A percentile compares a stretch with the other conserved stretches of the same genome.
These are phyloP conservation scores for Microchirus variegatus DNA, from an alignment of 2,797 vertebrate species.

Conservation along the genomic window DNA sequence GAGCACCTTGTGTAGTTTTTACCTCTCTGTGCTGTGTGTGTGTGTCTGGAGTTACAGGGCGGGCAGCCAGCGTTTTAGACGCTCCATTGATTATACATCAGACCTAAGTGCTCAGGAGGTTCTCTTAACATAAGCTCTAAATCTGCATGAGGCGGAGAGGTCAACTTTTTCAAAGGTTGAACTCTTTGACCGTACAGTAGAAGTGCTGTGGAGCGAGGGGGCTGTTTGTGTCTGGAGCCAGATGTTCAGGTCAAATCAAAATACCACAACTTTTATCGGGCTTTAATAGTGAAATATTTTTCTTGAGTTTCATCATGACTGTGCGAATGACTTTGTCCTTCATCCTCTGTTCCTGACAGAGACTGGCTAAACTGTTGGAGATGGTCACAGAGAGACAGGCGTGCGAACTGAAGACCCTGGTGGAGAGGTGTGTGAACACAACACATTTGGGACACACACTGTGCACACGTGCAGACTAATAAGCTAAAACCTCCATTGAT, in stretches of 20 bases:
- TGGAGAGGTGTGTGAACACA: slow-evolving; percentile 83
- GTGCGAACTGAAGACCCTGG: slow-evolving; percentile 84
- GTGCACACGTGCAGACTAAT: slow-evolving; percentile 35
- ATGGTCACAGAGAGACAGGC: slow-evolving; percentile 89
- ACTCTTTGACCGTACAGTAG: slow-evolving; percentile 3
- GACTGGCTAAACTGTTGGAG: slow-evolving; percentile 89
- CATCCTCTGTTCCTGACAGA: slow-evolving; percentile 77
- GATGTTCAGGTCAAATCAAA: slow-evolving; percentile 3
- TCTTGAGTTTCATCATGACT: background rate
- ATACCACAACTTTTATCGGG: slow-evolving; percentile 4
- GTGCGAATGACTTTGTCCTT: slow-evolving; percentile 39
- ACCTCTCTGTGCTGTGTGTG: slow-evolving; percentile 14
- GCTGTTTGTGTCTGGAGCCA: background rate
- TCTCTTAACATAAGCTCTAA: slow-evolving; percentile 36
- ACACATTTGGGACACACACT: slow-evolving; percentile 47
- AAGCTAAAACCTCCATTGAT: too few species aligned
- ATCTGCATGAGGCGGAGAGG: slow-evolving; percentile 44
- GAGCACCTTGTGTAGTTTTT: slow-evolving; percentile 14
- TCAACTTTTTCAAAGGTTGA: slow-evolving; percentile 44
- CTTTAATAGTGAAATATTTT: too few species aligned
- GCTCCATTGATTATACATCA: slow-evolving; percentile 54
- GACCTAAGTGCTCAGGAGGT: slow-evolving; percentile 16
- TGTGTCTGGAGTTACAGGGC: slow-evolving; percentile 25
- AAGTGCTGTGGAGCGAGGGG: slow-evolving; percentile 7
- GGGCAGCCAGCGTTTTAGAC: slow-evolving; percentile 27